These are phyloP conservation scores for Neomicropteryx cornuta DNA, from an alignment of 1,140 invertebrate species.

Conservation along the genomic window DNA sequence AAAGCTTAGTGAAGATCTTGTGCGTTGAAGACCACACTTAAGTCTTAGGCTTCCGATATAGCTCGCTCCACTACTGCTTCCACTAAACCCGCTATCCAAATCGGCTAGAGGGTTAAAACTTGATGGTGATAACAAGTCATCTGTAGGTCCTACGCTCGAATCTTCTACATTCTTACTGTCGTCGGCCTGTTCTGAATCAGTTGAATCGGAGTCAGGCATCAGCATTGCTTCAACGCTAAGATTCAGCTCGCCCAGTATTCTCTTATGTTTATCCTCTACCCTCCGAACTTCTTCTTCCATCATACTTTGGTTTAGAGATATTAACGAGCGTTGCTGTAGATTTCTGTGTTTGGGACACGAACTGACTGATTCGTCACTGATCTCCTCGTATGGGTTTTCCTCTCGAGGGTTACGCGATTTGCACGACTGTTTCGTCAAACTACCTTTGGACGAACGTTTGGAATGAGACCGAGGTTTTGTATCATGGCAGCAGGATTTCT, in stretches of 20 bases:
- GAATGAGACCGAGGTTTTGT: conserved; percentile 30
- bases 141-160: conserved; percentile 57
- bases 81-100: conserved; percentile 69
- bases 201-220: conserved; percentile 52
- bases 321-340: conserved; percentile 37
- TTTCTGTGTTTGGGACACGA: conserved; percentile 39
- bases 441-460: conserved; percentile 20
- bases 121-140: conserved; percentile 56
- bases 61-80: conserved; percentile 66
- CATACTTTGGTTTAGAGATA: conserved; percentile 50
- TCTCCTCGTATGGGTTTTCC: conserved; percentile 84
- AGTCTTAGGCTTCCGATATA: conserved; percentile 53
- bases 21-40: no score
- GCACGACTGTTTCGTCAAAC: conserved; percentile 50
- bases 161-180: conserved; percentile 51
- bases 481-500: conserved; percentile 27
- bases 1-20: no score
- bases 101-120: conserved; percentile 53
- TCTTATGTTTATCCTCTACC: conserved; percentile 64
- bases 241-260: conserved; percentile 75
- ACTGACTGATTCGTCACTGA: conserved; percentile 50
- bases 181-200: conserved; percentile 35
- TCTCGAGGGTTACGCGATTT: conserved; percentile 68
- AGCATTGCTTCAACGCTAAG: conserved; percentile 80
- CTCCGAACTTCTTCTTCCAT: conserved; percentile 71